phyloP scores from a whole-genome alignment of 2,797 vertebrate species.

The Australoheros facetus region DNA sequence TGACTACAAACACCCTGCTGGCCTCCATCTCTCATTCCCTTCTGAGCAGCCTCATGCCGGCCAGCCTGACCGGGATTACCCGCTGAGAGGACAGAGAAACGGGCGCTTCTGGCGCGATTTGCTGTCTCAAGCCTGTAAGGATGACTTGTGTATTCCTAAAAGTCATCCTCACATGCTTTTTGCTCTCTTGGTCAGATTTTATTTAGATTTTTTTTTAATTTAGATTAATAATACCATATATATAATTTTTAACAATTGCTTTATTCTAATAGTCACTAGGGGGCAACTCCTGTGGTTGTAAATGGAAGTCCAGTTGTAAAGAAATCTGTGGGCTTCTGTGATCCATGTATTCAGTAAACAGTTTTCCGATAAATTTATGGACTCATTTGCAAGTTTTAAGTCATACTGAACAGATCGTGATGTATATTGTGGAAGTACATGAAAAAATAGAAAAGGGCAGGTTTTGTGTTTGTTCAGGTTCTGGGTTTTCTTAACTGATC shows the following conservation, averaged over 20 bases:
- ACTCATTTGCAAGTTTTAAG: too few relatives aligned
- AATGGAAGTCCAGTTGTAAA: background rate
- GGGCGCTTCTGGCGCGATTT: background rate
- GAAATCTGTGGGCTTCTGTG: background rate
- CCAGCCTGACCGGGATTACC: background rate
- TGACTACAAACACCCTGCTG: conserved; percentile 34
- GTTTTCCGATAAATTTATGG: background rate
- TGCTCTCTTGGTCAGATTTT: background rate
- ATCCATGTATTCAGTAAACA: background rate
- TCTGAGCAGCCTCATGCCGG: conserved; percentile 25
- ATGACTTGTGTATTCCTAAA: background rate
- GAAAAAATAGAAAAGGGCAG: too few relatives aligned
- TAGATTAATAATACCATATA: background rate
- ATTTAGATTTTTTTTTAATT: too few relatives aligned
- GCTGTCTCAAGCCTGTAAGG: background rate
- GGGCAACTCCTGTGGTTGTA: background rate
- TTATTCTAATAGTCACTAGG: background rate
- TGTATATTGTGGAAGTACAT: too few relatives aligned
- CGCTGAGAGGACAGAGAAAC: conserved; percentile 12
- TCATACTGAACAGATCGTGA: too few relatives aligned
- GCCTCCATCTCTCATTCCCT: conserved; percentile 25
- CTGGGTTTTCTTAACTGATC: too few relatives aligned
- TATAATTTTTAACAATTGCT: background rate
- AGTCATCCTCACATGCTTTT: background rate
- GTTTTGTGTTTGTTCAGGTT: too few relatives aligned